phyloP scores from a whole-genome alignment of 2,888 invertebrate genomes.

The Lycophotia porphyrea region DNA sequence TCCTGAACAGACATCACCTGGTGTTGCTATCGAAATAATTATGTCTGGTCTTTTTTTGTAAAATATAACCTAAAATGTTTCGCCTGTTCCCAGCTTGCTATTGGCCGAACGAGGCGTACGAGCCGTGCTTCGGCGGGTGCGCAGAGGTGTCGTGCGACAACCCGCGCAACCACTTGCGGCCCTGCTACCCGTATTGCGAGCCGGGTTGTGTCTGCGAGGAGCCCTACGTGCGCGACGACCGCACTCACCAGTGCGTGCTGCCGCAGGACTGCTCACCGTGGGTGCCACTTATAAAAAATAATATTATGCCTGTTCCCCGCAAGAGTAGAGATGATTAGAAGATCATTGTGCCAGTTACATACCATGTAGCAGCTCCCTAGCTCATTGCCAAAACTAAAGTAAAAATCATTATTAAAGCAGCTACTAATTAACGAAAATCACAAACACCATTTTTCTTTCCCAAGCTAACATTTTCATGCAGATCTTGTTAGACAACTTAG shows the following conservation, averaged over 20 bases:
- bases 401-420: background rate
- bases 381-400: background rate
- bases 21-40: background rate
- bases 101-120: conserved; percentile 86
- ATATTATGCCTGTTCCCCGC: background rate
- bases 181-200: conserved; percentile 88
- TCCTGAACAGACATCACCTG: background rate
- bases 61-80: background rate
- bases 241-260: conserved; percentile 86
- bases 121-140: conserved; percentile 87
- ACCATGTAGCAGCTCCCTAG: background rate
- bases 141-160: conserved; percentile 88
- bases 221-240: conserved; percentile 86
- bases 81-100: conserved; percentile 79
- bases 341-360: background rate
- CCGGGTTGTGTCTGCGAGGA: conserved; percentile 87
- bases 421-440: background rate
- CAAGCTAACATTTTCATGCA: background rate
- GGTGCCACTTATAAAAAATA: conserved; percentile 61
- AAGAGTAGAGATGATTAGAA: background rate
- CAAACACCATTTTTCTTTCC: background rate
- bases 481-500: background rate
- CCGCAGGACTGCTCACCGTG: conserved; percentile 87
- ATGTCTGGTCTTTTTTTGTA: background rate
- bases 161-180: conserved; percentile 86